phyloP scores from a whole-genome alignment of 2,113 vertebrate species.

The Mobula hypostoma region DNA sequence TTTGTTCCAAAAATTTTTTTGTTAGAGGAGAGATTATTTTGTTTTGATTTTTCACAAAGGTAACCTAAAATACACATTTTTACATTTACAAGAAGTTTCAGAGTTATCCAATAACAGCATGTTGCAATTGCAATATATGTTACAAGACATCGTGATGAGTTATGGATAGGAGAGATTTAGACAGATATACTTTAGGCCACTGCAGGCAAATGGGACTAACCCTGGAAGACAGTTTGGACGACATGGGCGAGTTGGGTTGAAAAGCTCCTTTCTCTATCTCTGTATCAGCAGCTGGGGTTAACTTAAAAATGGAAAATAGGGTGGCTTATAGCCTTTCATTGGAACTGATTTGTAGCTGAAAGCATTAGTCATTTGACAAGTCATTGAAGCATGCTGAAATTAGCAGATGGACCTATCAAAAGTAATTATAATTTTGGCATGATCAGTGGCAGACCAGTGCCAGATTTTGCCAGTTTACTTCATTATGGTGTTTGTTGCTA shows the following conservation, averaged over 20 bases:
- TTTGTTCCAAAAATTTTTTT: not conserved
- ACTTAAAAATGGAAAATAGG: not conserved
- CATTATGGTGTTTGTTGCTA: not conserved
- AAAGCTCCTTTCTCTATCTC: no score
- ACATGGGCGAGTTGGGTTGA: no score
- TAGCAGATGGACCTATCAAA: conserved; percentile 26
- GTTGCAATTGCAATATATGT: no score
- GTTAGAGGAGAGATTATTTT: not conserved
- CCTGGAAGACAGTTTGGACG: no score
- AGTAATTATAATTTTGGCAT: conserved; percentile 31
- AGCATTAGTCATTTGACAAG: conserved; percentile 14
- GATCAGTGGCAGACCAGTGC: not conserved
- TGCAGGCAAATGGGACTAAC: no score
- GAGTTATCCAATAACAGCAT: not conserved
- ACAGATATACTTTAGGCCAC: no score
- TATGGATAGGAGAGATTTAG: no score
- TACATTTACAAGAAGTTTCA: not conserved
- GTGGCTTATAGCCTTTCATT: not conserved
- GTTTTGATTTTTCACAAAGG: not conserved
- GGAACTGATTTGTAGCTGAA: not conserved
- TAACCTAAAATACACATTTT: not conserved
- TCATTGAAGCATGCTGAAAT: conserved; percentile 16
- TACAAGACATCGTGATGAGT: no score
- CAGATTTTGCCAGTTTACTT: conserved; percentile 31
- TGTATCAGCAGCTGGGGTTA: not conserved